Evolutionary conservation across 2,113 vertebrate species (phyloP), one percentile per base, ranked within the genome.

Genomic region (Cichladusa arquata): DNA sequence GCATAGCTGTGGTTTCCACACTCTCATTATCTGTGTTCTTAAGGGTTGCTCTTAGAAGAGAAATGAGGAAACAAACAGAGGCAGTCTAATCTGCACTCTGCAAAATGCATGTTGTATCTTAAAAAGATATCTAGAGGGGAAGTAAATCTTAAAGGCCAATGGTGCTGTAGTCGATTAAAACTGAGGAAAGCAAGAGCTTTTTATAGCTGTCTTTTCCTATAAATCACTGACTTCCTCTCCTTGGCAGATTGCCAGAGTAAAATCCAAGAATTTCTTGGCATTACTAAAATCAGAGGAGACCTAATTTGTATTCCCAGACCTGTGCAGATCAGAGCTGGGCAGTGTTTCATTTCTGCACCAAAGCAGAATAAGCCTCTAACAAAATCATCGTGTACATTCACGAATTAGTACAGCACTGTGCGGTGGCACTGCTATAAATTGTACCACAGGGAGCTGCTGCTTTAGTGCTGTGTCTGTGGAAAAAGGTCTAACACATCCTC

Each of bases 251-350:
- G 95, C 92, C 95, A 95, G 57, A 31, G 66, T 76, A 91, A 94
- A 97, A 97, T 60, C 71, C 88, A 96, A 96, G 91, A 93, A 94
- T 90, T 96, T 94, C 86, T 97, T 97, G 95, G 83, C 74, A 45
- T 86, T 80, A 38, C 64, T 95, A 34, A 95, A 94, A 79, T 81
- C 71, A 26, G 73, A 92, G 71, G 44, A 90, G 83, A 69, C 78
- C 53, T 92, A 89, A 42, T 96, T 96, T 93, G 42, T 91, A 66
- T 92, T 95, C 88, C 65, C 85, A 89, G 92, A 80, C 93, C 74
- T 79, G 66, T 69, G 53, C 34, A 64, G 69, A 86, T 34, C 42
- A 61, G 90, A 91, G 45, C 42, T 81, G 61, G 84, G 66, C 83
- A 94, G 42, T 22, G 62, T 90, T 92, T 90, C 13, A 86, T 92